phyloP scores from a whole-genome alignment of 2,113 vertebrate species.

The Ictidomys tridecemlineatus region DNA sequence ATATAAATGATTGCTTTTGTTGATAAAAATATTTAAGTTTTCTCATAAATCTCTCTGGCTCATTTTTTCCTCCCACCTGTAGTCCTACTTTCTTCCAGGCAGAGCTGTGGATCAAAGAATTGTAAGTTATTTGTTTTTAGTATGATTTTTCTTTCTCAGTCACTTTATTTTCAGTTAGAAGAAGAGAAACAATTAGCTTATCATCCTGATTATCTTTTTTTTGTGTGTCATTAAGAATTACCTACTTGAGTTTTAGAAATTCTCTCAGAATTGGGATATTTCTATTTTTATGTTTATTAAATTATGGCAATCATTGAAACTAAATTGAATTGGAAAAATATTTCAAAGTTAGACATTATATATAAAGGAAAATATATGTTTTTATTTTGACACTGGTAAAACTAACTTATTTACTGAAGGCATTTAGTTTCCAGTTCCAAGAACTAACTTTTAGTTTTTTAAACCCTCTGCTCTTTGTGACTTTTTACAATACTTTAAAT shows the following conservation, averaged over 20 bases:
- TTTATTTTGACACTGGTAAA: conserved; percentile 46
- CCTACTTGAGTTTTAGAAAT: conserved; percentile 51
- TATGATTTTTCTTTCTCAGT: conserved; percentile 3
- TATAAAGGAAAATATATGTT: conserved; percentile 44
- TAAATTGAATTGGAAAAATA: conserved; percentile 67
- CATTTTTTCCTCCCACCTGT: conserved; percentile 33
- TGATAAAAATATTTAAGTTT: conserved; percentile 60
- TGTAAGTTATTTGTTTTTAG: conserved; percentile 90
- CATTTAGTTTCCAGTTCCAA: conserved; percentile 20
- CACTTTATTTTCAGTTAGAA: conserved; percentile 66
- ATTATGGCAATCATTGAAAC: conserved; percentile 51
- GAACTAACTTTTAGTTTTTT: not conserved
- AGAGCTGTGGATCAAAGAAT: conserved; percentile 98
- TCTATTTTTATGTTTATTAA: conserved; percentile 37
- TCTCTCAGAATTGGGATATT: not conserved
- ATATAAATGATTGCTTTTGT: conserved; percentile 54
- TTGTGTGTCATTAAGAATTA: conserved; percentile 45
- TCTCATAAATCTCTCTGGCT: not conserved
- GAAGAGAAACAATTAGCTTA: not conserved
- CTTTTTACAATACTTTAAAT: not conserved
- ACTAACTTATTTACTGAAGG: conserved; percentile 22
- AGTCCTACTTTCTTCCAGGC: conserved; percentile 94
- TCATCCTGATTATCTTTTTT: not conserved
- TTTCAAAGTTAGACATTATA: conserved; percentile 22
- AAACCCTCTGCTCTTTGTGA: not conserved